These are phyloP conservation scores for Pseudomyrmex pallidus DNA, from an alignment of 1,140 invertebrate species.

Conservation along the genomic window DNA sequence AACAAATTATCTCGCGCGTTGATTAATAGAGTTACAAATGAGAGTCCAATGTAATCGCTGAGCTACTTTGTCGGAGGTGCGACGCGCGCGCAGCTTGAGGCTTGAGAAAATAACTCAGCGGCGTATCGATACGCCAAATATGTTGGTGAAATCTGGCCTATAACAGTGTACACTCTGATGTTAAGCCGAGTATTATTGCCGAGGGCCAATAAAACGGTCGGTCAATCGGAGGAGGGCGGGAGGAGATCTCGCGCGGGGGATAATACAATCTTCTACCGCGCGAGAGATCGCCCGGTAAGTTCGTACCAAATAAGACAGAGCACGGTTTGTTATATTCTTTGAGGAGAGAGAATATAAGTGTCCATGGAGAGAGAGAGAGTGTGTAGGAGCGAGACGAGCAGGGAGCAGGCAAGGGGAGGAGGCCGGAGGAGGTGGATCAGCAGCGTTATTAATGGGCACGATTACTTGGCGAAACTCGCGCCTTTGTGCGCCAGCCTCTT, in stretches of 20 bases:
- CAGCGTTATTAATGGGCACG: conserved; percentile 81
- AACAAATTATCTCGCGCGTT: not conserved
- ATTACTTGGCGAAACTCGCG: conserved; percentile 83
- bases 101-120: not conserved
- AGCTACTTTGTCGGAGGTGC: not conserved
- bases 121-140: not conserved
- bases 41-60: not conserved
- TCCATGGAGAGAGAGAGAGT: conserved; percentile 33
- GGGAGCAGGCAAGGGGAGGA: conserved; percentile 20
- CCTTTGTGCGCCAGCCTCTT: conserved; percentile 75
- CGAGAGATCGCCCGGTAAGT: conserved; percentile 30
- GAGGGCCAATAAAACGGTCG: not conserved
- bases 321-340: conserved; percentile 54
- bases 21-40: not conserved
- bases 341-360: conserved; percentile 51
- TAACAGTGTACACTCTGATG: conserved; percentile 3
- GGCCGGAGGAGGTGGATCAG: conserved; percentile 75
- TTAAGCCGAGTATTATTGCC: conserved; percentile 19
- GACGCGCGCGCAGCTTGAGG: not conserved
- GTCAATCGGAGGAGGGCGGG: not conserved
- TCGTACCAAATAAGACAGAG: conserved; percentile 54
- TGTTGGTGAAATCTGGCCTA: conserved; percentile 5
- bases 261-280: conserved; percentile 51
- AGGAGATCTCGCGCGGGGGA: not conserved
- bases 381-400: conserved; percentile 33